phyloP scores from a whole-genome alignment of 2,888 invertebrate genomes.

The Drosophila neotestacea region DNA sequence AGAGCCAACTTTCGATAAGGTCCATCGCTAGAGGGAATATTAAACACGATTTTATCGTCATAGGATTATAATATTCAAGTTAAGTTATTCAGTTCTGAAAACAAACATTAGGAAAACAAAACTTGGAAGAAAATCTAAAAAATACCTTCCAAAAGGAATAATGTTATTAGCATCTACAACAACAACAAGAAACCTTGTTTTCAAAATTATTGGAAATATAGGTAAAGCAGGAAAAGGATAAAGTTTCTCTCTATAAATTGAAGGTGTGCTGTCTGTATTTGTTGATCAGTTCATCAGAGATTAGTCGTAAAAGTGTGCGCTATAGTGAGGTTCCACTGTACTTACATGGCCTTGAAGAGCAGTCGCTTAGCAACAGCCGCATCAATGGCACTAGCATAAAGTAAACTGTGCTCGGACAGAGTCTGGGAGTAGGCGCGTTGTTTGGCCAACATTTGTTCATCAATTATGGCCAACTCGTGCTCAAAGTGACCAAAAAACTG shows the following conservation, averaged over 20 bases:
- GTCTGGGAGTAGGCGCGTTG: conserved; percentile 78
- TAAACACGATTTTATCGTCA: neutral
- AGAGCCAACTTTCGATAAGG: conserved; percentile 35
- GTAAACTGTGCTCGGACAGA: conserved; percentile 86
- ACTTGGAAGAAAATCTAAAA: too few relatives aligned
- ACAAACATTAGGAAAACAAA: too few relatives aligned
- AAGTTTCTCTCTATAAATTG: too few relatives aligned
- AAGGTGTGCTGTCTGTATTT: too few relatives aligned
- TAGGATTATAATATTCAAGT: neutral
- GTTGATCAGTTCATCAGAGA: neutral
- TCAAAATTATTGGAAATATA: too few relatives aligned
- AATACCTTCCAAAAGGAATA: too few relatives aligned
- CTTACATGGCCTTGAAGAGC: conserved; percentile 85
- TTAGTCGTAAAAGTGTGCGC: neutral
- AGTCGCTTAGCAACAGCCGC: conserved; percentile 89
- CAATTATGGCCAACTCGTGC: conserved; percentile 82
- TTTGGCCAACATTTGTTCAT: conserved; percentile 73
- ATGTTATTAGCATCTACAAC: too few relatives aligned
- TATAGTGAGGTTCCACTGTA: conserved; percentile 5
- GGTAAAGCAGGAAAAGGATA: too few relatives aligned
- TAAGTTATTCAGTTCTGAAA: neutral
- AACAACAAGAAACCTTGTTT: too few relatives aligned
- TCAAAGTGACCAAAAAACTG: conserved; percentile 93
- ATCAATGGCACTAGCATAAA: conserved; percentile 90
- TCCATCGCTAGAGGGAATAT: conserved; percentile 80